Evolutionary conservation across 2,797 vertebrate species (phyloP).

Genomic region (Lerista edwardsae): DNA sequence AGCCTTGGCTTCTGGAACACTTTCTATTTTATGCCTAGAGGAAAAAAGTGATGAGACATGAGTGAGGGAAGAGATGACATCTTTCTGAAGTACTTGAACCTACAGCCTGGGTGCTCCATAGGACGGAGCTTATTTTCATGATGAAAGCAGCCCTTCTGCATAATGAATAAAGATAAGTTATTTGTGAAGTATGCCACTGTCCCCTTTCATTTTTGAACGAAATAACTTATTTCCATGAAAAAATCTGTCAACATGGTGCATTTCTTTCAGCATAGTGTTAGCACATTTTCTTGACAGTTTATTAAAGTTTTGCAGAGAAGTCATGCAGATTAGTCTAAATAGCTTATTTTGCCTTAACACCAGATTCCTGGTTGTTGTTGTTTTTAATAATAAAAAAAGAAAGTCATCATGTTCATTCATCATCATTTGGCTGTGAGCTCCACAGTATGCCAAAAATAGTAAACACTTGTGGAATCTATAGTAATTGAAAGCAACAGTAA

Average conservation of each 20-base stretch:
- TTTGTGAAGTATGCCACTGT: conserved; percentile 56
- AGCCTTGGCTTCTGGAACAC: not conserved
- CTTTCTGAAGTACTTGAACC: conserved; percentile 35
- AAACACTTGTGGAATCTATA: conserved; percentile 71
- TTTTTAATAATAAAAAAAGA: conserved; percentile 38
- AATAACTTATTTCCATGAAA: conserved; percentile 54
- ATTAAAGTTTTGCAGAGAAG: conserved; percentile 67
- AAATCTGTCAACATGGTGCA: conserved; percentile 54
- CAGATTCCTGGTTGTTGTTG: conserved; percentile 55
- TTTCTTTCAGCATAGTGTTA: conserved; percentile 57
- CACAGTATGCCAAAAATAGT: conserved; percentile 69
- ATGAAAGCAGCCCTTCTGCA: conserved; percentile 44
- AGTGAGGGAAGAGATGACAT: conserved; percentile 13
- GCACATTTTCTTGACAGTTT: conserved; percentile 67
- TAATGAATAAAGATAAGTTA: conserved; percentile 67
- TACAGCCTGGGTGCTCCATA: conserved; percentile 37
- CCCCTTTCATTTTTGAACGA: conserved; percentile 46
- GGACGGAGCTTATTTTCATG: conserved; percentile 41
- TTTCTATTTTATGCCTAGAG: not conserved
- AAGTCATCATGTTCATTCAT: conserved; percentile 70
- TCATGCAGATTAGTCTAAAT: conserved; percentile 68
- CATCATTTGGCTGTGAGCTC: conserved; percentile 68
- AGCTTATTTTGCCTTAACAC: conserved; percentile 68
- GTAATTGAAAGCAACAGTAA: conserved; percentile 76
- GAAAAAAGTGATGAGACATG: conserved; percentile 6